Percentiles rank a stretch among this genome's conserved stretches.
Evolutionary conservation across 2,797 vertebrate species (phyloP).

Genomic region (Lycodopsis pacificus): DNA sequence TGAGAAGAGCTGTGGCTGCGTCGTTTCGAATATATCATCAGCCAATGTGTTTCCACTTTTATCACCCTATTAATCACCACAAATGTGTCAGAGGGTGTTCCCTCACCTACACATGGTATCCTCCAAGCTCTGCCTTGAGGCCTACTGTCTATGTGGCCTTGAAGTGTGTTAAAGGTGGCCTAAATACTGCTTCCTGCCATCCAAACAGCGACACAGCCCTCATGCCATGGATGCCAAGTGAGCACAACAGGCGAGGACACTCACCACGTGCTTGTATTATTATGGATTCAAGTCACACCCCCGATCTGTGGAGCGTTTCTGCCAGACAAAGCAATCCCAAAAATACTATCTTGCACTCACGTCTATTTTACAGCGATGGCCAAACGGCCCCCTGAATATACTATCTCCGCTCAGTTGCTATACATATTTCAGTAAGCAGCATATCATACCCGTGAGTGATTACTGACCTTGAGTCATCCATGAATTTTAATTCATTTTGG

Average conservation of each 20-base stretch:
- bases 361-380: conserved; percentile 23
- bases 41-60: background rate
- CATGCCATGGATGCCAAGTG: background rate
- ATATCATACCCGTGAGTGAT: conserved; percentile 16
- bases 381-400: conserved; percentile 6
- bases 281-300: conserved; percentile 31
- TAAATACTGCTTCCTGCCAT: conserved; percentile 56
- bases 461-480: conserved; percentile 31
- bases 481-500: conserved; percentile 33
- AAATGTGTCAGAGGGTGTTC: conserved; percentile 37
- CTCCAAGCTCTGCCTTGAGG: conserved; percentile 44
- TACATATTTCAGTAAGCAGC: conserved; percentile 36
- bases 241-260: conserved; percentile 9
- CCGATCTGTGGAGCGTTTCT: conserved; percentile 26
- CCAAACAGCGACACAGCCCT: conserved; percentile 39
- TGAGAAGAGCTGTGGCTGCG: conserved; percentile 1
- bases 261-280: background rate
- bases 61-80: conserved; percentile 17
- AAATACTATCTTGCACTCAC: conserved; percentile 17
- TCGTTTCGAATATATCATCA: background rate
- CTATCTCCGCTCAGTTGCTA: conserved; percentile 9
- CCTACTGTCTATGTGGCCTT: conserved; percentile 55
- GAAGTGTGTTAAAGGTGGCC: conserved; percentile 60
- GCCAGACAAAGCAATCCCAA: background rate
- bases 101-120: conserved; percentile 45